Conservation (phyloP, 2,888 invertebrate species). For the Camptogramma bilineatum region DNA sequence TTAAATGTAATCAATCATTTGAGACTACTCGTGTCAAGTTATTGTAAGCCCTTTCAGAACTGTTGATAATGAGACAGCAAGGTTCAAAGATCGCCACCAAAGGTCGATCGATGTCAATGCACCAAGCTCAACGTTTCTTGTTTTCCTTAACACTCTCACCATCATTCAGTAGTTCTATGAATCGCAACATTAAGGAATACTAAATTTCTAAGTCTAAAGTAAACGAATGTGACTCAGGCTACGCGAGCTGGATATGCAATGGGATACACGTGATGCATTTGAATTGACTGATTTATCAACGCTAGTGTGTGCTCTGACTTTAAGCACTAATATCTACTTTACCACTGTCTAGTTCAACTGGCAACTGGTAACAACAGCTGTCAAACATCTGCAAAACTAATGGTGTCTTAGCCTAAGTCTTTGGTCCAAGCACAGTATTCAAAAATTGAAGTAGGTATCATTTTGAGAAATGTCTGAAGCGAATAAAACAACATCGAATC, state of each 20-base stretch:
- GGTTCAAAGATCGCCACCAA: slow-evolving; percentile 2
- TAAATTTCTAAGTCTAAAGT: slow-evolving; percentile 54
- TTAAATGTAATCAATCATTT: too few species aligned
- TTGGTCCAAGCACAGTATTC: too few species aligned
- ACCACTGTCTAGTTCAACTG: background rate
- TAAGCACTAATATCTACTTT: background rate
- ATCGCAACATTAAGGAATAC: slow-evolving; percentile 38
- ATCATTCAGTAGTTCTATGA: slow-evolving; percentile 35
- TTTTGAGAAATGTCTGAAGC: too few species aligned
- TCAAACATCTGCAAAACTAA: background rate
- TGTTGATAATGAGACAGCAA: background rate
- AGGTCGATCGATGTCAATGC: slow-evolving; percentile 28
- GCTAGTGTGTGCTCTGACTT: slow-evolving; percentile 12
- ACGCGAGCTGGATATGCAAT: slow-evolving; percentile 46
- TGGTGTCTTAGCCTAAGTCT: too few species aligned
- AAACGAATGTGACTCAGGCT: slow-evolving; percentile 53
- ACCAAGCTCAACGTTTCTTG: slow-evolving; percentile 29
- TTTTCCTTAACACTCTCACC: slow-evolving; percentile 35
- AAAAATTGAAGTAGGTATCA: too few species aligned
- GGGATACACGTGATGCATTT: slow-evolving; percentile 32
- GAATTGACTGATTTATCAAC: slow-evolving; percentile 30
- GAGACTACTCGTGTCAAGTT: background rate
- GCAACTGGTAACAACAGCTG: background rate
- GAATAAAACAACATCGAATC: too few species aligned
- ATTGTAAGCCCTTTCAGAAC: background rate